phyloP scores from a whole-genome alignment of 2,888 invertebrate genomes.

The Cerastis leucographa region DNA sequence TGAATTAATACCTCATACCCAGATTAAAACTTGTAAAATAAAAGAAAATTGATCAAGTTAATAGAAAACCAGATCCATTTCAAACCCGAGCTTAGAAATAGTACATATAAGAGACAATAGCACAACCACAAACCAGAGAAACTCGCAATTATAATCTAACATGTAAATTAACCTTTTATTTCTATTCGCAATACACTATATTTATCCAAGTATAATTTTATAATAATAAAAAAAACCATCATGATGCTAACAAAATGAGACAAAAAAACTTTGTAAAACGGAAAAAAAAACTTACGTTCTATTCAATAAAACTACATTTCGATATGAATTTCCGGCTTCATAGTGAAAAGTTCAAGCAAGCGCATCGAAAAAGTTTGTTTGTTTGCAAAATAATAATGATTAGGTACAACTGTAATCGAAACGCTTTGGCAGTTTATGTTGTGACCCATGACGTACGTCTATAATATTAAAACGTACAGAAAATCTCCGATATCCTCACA shows the following conservation, averaged over 20 bases:
- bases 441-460: conserved; percentile 63
- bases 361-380: conserved; percentile 51
- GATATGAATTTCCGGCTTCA: conserved; percentile 56
- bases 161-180: conserved; percentile 87
- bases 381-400: conserved; percentile 23
- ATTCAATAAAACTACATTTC: conserved; percentile 62
- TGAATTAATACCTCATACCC: conserved; percentile 32
- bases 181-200: conserved; percentile 84
- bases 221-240: conserved; percentile 78
- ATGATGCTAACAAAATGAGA: conserved; percentile 81
- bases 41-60: conserved; percentile 41
- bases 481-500: conserved; percentile 77
- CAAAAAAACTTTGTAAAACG: conserved; percentile 71
- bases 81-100: conserved; percentile 64
- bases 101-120: conserved; percentile 80
- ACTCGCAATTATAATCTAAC: conserved; percentile 87
- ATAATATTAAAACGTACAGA: conserved; percentile 33
- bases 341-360: conserved; percentile 40
- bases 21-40: conserved; percentile 50
- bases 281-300: conserved; percentile 70
- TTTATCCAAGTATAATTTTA: conserved; percentile 85
- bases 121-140: conserved; percentile 89
- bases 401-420: conserved; percentile 54
- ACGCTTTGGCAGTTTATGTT: conserved; percentile 63
- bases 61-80: conserved; percentile 61